Evolutionary conservation across 2,113 vertebrate species (phyloP).

Genomic region (Physeter macrocephalus): DNA sequence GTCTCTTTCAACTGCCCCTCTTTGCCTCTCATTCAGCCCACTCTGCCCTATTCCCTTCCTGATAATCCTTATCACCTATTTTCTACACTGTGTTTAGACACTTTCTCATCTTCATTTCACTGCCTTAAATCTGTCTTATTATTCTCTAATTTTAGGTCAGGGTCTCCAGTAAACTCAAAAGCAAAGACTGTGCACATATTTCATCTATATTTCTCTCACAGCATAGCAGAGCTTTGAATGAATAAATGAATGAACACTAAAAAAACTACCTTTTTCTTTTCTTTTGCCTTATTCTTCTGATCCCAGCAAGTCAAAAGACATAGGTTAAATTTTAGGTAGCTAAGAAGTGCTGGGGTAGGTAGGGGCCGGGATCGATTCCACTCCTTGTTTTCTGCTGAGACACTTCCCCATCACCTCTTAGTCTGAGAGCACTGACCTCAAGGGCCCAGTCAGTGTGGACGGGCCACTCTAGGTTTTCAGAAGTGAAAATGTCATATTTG

Average conservation of each 20-base stretch:
- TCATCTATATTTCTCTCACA: not conserved
- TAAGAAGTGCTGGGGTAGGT: not conserved
- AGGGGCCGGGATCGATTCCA: too few species aligned
- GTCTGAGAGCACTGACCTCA: not conserved
- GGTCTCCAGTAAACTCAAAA: not conserved
- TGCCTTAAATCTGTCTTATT: not conserved
- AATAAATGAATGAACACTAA: not conserved
- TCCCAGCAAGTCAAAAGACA: not conserved
- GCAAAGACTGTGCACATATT: not conserved
- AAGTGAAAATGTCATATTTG: not conserved
- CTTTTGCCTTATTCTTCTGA: not conserved
- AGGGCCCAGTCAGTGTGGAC: not conserved
- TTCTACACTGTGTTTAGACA: not conserved
- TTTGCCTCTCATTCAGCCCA: not conserved
- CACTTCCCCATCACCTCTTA: not conserved
- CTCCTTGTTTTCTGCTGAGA: not conserved
- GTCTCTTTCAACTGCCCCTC: not conserved
- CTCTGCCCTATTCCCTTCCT: not conserved
- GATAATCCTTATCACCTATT: not conserved
- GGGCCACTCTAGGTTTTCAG: not conserved
- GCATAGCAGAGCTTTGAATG: not conserved
- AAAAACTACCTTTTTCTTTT: not conserved
- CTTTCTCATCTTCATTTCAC: not conserved
- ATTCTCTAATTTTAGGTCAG: not conserved
- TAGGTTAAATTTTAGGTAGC: not conserved